Conservation (phyloP, 2,888 invertebrate species). For the Amiota minor region DNA sequence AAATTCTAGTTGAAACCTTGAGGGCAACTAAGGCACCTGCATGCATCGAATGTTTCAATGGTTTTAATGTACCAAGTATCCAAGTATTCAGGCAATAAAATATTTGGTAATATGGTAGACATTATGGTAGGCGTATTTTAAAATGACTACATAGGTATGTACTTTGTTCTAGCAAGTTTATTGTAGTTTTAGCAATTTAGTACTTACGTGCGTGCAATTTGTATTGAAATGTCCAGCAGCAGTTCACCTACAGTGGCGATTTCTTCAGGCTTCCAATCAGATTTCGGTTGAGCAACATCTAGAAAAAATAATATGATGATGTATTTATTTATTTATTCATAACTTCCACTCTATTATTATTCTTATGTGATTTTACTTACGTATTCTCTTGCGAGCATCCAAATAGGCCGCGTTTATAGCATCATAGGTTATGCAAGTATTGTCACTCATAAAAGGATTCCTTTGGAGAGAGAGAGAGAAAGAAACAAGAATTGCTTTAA, state of each 20-base stretch:
- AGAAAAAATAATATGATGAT: constrained; percentile 46
- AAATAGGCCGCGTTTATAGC: constrained; percentile 91
- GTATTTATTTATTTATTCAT: neutral
- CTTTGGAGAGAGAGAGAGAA: constrained; percentile 51
- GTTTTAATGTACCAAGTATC: neutral
- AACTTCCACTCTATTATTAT: no score
- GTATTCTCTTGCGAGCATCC: constrained; percentile 88
- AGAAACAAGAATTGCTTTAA: constrained; percentile 39
- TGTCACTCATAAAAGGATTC: constrained; percentile 77
- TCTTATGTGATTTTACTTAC: constrained; percentile 77
- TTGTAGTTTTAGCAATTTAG: constrained; percentile 13
- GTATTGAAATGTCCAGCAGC: constrained; percentile 87
- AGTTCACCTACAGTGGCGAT: constrained; percentile 90
- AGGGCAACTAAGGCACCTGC: constrained; percentile 5
- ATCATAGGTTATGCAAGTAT: constrained; percentile 90
- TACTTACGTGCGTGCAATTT: constrained; percentile 87
- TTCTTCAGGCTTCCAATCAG: constrained; percentile 88
- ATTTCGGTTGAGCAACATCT: constrained; percentile 87
- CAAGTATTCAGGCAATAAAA: neutral
- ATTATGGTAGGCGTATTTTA: neutral
- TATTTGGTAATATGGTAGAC: constrained; percentile 9
- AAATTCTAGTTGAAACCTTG: constrained; percentile 24
- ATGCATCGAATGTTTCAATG: neutral
- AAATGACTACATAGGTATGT: neutral
- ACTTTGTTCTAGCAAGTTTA: neutral